Evolutionary conservation across 2,797 vertebrate species (phyloP).

Genomic region (Hybognathus amarus): DNA sequence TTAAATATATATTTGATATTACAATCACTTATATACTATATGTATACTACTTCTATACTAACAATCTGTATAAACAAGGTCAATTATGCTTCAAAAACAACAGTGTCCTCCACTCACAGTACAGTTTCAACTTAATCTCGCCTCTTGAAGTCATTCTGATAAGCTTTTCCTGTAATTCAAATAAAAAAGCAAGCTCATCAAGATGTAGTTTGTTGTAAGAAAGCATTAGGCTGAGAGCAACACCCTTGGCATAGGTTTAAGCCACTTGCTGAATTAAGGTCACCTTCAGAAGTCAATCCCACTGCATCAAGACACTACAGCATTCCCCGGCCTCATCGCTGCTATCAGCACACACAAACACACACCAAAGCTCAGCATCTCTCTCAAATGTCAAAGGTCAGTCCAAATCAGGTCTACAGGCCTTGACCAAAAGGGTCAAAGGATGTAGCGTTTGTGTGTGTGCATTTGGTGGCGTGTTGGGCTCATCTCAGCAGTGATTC

Average conservation of each 20-base stretch:
- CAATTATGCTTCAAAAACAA: neutral
- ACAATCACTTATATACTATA: neutral
- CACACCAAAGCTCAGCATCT: neutral
- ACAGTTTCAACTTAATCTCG: neutral
- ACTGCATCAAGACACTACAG: slow-evolving; percentile 46
- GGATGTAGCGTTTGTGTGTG: neutral
- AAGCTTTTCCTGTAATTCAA: neutral
- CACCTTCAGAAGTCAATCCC: slow-evolving; percentile 65
- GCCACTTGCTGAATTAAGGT: slow-evolving; percentile 46
- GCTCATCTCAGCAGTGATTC: slow-evolving; percentile 6
- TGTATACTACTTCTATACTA: neutral
- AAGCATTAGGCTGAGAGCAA: neutral
- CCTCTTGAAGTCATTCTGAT: neutral
- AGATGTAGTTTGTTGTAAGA: neutral
- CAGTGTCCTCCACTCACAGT: neutral
- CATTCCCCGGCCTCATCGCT: neutral
- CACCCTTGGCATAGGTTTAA: slow-evolving; percentile 5
- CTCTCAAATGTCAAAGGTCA: neutral
- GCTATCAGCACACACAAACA: neutral
- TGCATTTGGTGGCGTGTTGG: neutral
- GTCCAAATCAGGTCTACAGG: neutral
- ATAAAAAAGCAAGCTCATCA: neutral
- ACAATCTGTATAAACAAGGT: neutral
- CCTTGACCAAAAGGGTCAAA: neutral
- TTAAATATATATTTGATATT: neutral